phyloP scores from a whole-genome alignment of 2,113 vertebrate species.

The Nipponia nippon region DNA sequence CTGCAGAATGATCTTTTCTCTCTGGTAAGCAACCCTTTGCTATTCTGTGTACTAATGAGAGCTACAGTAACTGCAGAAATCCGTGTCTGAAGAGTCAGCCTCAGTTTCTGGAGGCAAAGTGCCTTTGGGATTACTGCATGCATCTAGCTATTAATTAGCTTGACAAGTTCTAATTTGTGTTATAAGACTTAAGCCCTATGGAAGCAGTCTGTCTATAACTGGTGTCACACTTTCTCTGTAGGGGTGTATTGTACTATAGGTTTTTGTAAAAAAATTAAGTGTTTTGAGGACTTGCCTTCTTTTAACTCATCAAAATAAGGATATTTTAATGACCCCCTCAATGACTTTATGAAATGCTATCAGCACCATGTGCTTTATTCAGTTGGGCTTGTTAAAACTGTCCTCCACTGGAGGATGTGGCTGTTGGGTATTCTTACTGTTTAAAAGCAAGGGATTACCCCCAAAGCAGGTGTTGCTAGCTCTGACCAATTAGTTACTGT shows the following conservation, averaged over 20 bases:
- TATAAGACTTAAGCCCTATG: not conserved
- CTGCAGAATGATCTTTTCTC: slow-evolving; percentile 98
- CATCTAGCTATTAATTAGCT: not conserved
- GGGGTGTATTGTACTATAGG: not conserved
- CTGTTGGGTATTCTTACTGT: not conserved
- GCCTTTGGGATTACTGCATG: not conserved
- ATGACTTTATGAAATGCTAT: not conserved
- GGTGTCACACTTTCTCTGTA: not conserved
- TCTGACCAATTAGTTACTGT: not conserved
- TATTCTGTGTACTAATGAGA: not conserved
- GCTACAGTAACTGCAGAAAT: not conserved
- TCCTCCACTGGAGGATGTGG: not conserved
- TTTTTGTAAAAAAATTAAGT: not conserved
- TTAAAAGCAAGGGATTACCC: not conserved
- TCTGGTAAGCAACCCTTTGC: slow-evolving; percentile 77
- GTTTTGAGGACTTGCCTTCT: not conserved
- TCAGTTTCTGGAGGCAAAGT: not conserved
- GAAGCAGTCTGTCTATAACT: not conserved
- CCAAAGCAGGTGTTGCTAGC: not conserved
- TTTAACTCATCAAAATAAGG: not conserved
- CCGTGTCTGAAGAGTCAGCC: not conserved
- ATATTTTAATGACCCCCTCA: not conserved
- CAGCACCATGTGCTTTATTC: not conserved
- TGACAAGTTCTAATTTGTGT: not conserved
- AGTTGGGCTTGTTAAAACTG: not conserved